Evolutionary conservation across 1,140 invertebrate genomes (phyloP), one percentile per base, ranked within the genome.

Genomic region (Zophobas morio): DNA sequence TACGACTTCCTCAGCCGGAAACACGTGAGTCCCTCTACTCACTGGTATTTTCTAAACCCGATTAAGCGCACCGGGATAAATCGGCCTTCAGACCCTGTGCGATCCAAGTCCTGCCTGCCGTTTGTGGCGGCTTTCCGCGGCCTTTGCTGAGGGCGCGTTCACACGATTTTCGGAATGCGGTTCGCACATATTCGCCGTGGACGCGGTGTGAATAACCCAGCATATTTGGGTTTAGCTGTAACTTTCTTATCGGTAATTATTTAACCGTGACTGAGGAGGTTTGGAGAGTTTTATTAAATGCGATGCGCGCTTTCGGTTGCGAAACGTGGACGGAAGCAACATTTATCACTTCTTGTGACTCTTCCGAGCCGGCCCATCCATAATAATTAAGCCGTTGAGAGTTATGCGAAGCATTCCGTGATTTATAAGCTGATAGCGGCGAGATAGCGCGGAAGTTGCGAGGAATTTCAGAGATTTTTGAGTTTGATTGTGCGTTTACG

Each of bases 261-360:
- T 46, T 46, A 46, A 3, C 3, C 42, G 42, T 46, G 42, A 46
- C 8, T 20, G n/a, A 5, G 53, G 6, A 6, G 2, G 32, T 33
- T 54, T 54, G 53, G 6, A 32, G 35, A 54, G 33, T 54, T 54
- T 54, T 20, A 20, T 20, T 20, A 20, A 6, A 37, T 60, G 36
- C 56, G 8, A 36, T 60, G 34, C 56, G 6, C 4, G 56, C 56
- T 60, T 60, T 20, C 54, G 34, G 49, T 57, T 57, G 56, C 35
- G 56, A 60, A 60, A 60, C 56, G 34, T 60, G 56, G 56, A 60
- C 56, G 56, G 56, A 60, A 60, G 36, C 56, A 39, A 39, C 56
- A 39, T 60, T 60, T 60, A 60, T 60, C 56, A 39, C 56, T 60
- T 33, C 32, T 8, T 54, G 20, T 3, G 20, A 54, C 32, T 34